These are phyloP conservation scores for Hydrocynus forskahlii DNA, from an alignment of 2,797 vertebrate species.

Conservation along the genomic window DNA sequence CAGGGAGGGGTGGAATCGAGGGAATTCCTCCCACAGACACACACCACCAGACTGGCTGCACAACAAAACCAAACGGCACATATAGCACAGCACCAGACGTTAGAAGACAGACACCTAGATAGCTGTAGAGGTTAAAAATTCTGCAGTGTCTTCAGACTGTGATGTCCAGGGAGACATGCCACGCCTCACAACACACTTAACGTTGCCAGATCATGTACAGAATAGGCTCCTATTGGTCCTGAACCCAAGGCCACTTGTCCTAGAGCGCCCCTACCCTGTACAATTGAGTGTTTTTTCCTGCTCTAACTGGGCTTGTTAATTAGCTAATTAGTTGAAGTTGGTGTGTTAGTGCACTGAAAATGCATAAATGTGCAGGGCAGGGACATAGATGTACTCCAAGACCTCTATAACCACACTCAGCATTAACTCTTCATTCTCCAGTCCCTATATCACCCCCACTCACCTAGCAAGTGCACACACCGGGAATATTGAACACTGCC, in stretches of 20 bases:
- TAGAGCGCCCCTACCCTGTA: neutral
- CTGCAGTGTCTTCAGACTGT: neutral
- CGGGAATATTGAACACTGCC: neutral
- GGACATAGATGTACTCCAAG: constrained; percentile 13
- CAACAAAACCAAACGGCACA: constrained; percentile 21
- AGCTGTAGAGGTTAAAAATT: neutral
- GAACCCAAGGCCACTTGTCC: neutral
- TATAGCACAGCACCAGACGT: constrained; percentile 39
- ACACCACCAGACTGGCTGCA: neutral
- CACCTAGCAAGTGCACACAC: constrained; percentile 2
- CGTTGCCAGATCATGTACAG: neutral
- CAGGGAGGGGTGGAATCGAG: constrained; percentile 47
- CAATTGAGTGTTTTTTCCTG: neutral
- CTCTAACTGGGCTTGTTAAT: neutral
- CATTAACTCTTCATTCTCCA: constrained; percentile 8
- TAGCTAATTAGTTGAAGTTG: neutral
- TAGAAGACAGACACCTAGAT: neutral
- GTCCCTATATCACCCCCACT: neutral
- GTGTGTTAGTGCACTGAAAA: neutral
- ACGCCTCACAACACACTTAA: constrained; percentile 1
- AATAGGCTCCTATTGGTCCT: neutral
- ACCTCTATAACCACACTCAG: constrained; percentile 35
- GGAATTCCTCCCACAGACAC: constrained; percentile 42
- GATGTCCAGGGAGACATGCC: neutral
- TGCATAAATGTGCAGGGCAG: constrained; percentile 28